These are phyloP conservation scores for Amphimedon queenslandica DNA, from an alignment of 37 sponge, comb jelly and placozoan species.

Conservation along the genomic window DNA sequence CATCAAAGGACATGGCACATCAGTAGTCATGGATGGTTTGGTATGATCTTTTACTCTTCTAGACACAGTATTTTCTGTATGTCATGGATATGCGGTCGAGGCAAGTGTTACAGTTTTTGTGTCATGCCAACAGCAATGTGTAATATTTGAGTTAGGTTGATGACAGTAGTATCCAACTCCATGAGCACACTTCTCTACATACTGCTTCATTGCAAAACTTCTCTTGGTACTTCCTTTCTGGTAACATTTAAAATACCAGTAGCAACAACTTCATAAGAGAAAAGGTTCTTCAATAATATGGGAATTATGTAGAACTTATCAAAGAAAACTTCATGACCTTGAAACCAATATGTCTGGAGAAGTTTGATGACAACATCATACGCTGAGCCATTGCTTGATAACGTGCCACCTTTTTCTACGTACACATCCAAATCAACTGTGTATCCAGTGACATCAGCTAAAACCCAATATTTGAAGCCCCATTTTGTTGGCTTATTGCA, in stretches of 20 bases:
- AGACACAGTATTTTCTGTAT: constrained; percentile 6
- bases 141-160: background rate
- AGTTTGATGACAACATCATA: constrained; percentile 20
- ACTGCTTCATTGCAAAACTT: too few species aligned
- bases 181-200: background rate
- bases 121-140: constrained; percentile 24
- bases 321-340: constrained; percentile 14
- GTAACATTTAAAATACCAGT: constrained; percentile 11
- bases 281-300: background rate
- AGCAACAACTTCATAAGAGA: background rate
- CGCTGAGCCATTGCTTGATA: constrained; percentile 3
- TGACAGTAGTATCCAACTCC: background rate
- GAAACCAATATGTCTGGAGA: background rate
- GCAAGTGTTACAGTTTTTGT: constrained; percentile 12
- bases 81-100: constrained; percentile 38
- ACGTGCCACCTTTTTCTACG: constrained; percentile 3
- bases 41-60: background rate
- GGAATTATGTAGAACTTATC: constrained; percentile 27
- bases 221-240: constrained; percentile 13
- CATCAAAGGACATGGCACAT: too few species aligned
- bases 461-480: constrained; percentile 45
- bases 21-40: too few species aligned
- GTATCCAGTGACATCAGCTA: constrained; percentile 19
- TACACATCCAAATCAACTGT: constrained; percentile 37
- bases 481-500: constrained; percentile 47